Base-by-base conservation (phyloP, 2,797 vertebrate genomes). In the Discoglossus pictus region DNA sequence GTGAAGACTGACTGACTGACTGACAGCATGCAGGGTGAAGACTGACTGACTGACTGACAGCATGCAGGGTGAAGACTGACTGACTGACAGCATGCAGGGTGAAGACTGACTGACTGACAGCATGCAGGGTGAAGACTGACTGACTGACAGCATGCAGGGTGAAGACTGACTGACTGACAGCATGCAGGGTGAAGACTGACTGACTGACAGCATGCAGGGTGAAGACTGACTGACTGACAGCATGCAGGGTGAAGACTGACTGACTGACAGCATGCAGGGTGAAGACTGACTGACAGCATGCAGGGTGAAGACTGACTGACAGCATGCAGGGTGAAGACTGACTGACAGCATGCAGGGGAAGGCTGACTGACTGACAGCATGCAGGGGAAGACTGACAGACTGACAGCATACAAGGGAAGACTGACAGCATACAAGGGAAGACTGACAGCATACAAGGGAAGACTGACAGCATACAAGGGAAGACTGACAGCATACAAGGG, bases 271-370 rank as follows among this genome's bases (percentile, higher is more conserved):
- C n/a, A n/a, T n/a, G n/a, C n/a, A n/a, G n/a, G n/a, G n/a, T n/a
- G n/a, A n/a, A n/a, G n/a, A 10, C 72, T 55, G 72, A 61, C 72
- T 8, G 72, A 65, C 31, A 55, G 55, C 47, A 47, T 65, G 61
- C 43, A 68, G 38, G 72, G 66, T 69, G 9, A 18, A 1, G 35
- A 38, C 20, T 20, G 18, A 55, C 52, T 0, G 52, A 10, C 11
- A 16, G 25, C 17, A 34, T 2, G n/a, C 27, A 3, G 1, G 40
- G 6, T 9, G 11, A 12, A 21, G 43, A 47, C 43, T 21, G 16
- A 53, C 51, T 5, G 51, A 20, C 31, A 53, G 51, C 50, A 0
- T 15, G 0, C 17, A 15, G 8, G 25, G 15, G 11, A n/a, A n/a
- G n/a, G n/a, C n/a, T 18, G 51, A 11, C 20, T 12, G 8, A 17